Base-by-base conservation (phyloP, 1,140 invertebrate genomes). In the Cotesia glomerata region DNA sequence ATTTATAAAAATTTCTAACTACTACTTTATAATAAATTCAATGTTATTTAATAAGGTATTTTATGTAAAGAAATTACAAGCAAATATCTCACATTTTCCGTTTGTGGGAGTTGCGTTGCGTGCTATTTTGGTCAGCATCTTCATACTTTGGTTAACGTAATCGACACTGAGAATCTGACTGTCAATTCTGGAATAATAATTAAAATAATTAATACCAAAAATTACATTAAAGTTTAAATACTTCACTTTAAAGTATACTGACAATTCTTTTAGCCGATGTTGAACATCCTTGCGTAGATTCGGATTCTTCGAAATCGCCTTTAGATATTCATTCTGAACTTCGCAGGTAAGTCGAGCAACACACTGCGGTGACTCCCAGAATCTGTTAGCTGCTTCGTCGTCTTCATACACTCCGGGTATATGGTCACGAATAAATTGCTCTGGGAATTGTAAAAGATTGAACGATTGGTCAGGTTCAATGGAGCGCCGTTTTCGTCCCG, bases 401-500 rank as follows among this genome's bases (percentile, higher is more conserved):
- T 66, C 59, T 26, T 75, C 64, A 13, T 32, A 52, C 3, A 71
- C 73, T 49, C 58, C 35, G 7, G 71, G 71, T 0, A 67, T 54
- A 18, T 49, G 73, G 18, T 59, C 34, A 7, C 26, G 49, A 26
- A 72, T 58, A 59, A 72, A 72, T 72, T 66, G 54, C 5, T 72
- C 54, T 2, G 64, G 64, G 35, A 67, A 72, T 14, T 61, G 52
- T 2, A 67, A 35, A 51, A 67, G 16, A 58, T 72, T 32, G 35
- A 58, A 68, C 0, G 14, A 26, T 5, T 32, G 1, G 1, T 63
- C 51, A n/a, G 68, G 49, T 14, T 69, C 32, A 16, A 67, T 67
- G 9, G 83, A 82, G 59, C 86, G 76, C 71, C 82, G 84, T 61
- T 74, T 83, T 64, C 87, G 81, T 76, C 91, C 90, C 2, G 90